Base-by-base conservation (phyloP, 1,140 invertebrate species). In the Onthophagus taurus region DNA sequence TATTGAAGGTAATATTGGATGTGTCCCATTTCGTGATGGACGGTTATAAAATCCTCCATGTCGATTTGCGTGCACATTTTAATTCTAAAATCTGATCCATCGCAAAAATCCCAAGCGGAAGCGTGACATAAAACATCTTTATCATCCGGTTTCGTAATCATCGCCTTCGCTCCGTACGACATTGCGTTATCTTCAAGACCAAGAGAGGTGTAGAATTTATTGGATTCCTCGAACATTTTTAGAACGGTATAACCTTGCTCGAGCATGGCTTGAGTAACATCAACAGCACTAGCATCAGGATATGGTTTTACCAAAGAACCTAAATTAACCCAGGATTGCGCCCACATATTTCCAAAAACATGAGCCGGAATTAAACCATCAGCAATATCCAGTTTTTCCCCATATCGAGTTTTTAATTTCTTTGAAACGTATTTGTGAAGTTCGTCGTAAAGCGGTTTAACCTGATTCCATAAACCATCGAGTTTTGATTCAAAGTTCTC, bases 291-390 rank as follows among this genome's bases (percentile, higher is more conserved):
- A 49, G 81, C 81, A 7, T 80, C 72, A 0, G 82, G 83, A 63
- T 77, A 91, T 0, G 89, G 89, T 7, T 75, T 70, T 0, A 78
- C 76, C 7, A 85, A 69, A 9, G 80, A 67, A 34, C 72, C 78
- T 20, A 92, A 74, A 52, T 85, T 82, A n/a, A 67, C 68, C 90
- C 90, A 95, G 1, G 75, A 73, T 64, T 94, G 89, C 0, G 83
- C 85, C 89, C 89, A 94, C 83, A 94, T 88, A 55, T 94, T 91
- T 17, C 89, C 85, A n/a, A 68, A 35, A 17, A 69, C 21, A 48
- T 68, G 64, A 11, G 66, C 66, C 0, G 65, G 67, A 8, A 69
- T 63, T 6, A 64, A 58, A 11, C 57, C 62, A 20, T 67, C 55
- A 2, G 50, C 42, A 1, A 53, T 45, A 12, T 64, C 57, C 0